Percentiles rank a stretch among this genome's conserved stretches.
Evolutionary conservation across 64 coral and sea anemone species (phyloP).

Genomic region (Dendrophyllia cribrosa): DNA sequence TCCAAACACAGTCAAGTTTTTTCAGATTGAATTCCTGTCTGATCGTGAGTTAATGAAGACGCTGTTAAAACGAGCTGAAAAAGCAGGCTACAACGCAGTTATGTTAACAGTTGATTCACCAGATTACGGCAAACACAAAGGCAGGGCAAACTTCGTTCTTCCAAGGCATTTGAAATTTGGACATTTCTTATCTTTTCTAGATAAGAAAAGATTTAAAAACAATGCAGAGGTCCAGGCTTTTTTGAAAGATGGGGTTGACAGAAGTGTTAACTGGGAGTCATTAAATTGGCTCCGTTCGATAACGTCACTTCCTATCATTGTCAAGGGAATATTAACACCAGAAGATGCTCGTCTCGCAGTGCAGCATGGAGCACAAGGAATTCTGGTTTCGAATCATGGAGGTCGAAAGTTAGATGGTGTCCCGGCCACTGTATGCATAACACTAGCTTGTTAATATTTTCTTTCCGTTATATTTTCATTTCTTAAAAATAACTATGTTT

Average conservation of each 20-base stretch:
- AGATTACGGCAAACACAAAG: not conserved
- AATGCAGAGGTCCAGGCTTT: not conserved
- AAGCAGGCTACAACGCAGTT: conserved; percentile 22
- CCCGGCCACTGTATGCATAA: conserved; percentile 58
- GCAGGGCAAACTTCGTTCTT: not conserved
- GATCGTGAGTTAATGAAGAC: conserved; percentile 3
- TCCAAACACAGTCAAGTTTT: conserved; percentile 27
- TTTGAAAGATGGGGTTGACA: not conserved
- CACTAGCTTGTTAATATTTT: not conserved
- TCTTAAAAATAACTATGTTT: too few relatives aligned
- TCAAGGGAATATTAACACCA: conserved; percentile 57
- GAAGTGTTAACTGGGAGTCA: conserved; percentile 20
- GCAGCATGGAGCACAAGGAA: conserved; percentile 65
- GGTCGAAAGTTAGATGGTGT: conserved; percentile 69
- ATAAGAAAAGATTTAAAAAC: not conserved
- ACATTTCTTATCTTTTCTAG: conserved; percentile 5
- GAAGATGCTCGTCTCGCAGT: conserved; percentile 79
- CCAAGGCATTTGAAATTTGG: conserved; percentile 9
- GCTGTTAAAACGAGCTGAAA: conserved; percentile 12
- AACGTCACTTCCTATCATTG: conserved; percentile 39
- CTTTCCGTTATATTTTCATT: not conserved
- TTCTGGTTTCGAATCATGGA: conserved; percentile 80
- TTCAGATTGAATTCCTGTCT: conserved; percentile 15
- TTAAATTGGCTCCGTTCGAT: conserved; percentile 56
- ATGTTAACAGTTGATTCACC: not conserved